Evolutionary conservation across 2,888 invertebrate species (phyloP), one percentile per base, ranked within the genome.

Genomic region (Cheilosia vernalis): DNA sequence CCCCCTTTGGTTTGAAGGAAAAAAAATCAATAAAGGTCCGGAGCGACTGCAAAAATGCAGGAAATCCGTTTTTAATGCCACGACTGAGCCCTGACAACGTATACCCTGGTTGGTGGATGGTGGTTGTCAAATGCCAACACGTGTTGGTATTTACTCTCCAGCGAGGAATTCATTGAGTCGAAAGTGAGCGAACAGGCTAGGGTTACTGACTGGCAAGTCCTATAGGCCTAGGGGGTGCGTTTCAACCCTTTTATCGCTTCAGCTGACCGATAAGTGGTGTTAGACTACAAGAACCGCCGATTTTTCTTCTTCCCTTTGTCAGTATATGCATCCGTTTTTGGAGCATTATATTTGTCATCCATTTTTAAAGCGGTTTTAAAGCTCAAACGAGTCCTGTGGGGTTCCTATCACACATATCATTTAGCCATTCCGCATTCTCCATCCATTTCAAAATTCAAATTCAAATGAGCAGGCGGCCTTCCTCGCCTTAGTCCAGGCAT

Each of bases 241-340:
- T 81, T 67, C 76, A 76, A 85, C 85, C 85, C 76, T 77, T 77
- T 81, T 85, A 81, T 81, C 81, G 76, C 85, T 85, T 85, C 76
- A 81, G 60, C 55, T 85, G 81, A 72, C 85, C 85, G 76, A 85
- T 81, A 81, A 85, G 85, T 77, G 85, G 58, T 30, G 10, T 33
- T 42, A 74, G 42, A 51, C 37, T 13, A 47, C 55, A 42, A 6
- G 17, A 67, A n/a, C 27, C 37, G 37, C 3, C 13, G 13, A 0
- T 37, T 37, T 37, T 33, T 9, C 2, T 10, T 10, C 37, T 17
- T 55, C 3, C 60, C 19, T 67, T 78, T 55, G 15, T 42, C 24
- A 2, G 13, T 66, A 17, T 40, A 17, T 40, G 19, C 51, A 51
- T 77, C 37, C 60, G 5, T 49, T 66, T 40, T 60, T 51, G 19